These are phyloP conservation scores for Eudemis profundana DNA, from an alignment of 2,888 invertebrate genomes.

Conservation along the genomic window DNA sequence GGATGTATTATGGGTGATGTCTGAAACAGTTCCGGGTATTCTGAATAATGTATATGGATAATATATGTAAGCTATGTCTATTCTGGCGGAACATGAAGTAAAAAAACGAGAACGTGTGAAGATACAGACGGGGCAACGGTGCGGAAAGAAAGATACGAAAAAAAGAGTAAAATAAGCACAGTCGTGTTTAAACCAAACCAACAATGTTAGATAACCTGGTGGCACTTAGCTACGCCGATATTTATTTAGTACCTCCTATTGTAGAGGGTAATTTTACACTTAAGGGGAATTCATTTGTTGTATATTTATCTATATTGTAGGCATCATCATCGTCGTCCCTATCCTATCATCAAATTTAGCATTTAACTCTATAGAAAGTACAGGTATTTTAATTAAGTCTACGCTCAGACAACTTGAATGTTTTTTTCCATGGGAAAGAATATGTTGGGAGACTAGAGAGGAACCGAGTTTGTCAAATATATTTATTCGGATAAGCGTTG, in stretches of 20 bases:
- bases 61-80: conserved; percentile 27
- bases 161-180: conserved; percentile 15
- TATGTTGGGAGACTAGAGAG: no score
- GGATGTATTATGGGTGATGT: conserved; percentile 1
- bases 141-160: conserved; percentile 28
- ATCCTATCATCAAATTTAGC: no score
- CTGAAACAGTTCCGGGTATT: conserved; percentile 39
- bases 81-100: conserved; percentile 29
- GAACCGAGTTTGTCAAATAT: no score
- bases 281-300: no score
- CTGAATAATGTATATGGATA: conserved; percentile 22
- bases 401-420: no score
- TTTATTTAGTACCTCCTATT: not conserved
- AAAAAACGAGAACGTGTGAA: conserved; percentile 42
- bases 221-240: not conserved
- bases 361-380: no score
- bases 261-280: no score
- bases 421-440: no score
- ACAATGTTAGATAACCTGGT: not conserved
- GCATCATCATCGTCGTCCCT: no score
- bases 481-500: no score
- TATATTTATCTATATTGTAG: no score
- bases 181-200: conserved; percentile 6
- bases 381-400: no score
- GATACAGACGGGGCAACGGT: conserved; percentile 16